Evolutionary conservation across 1,140 invertebrate species (phyloP), one percentile per base, ranked within the genome.

Genomic region (Aethina tumida): DNA sequence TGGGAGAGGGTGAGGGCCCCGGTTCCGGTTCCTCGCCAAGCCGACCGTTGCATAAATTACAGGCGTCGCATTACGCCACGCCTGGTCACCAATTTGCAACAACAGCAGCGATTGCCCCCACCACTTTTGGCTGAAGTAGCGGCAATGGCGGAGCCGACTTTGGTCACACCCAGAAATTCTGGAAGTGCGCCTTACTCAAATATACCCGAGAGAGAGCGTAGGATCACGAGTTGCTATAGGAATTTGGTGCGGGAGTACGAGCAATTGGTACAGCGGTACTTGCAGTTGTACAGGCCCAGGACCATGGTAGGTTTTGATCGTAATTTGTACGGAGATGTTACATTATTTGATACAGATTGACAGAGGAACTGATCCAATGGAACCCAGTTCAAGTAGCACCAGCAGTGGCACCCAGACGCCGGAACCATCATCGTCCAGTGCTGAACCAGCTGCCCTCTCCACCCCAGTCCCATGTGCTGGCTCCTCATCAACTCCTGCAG

Each of bases 361-460:
- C 54, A 66, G 74, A 20, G 75, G 77, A 1, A 79, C 77, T 4
- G 77, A 80, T 55, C 75, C 77, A 2, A 78, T 79, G 74, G 74
- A 77, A 41, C 38, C 48, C 7, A 48, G 39, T 31, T 22, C 37
- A 28, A 41, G 26, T 19, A 44, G 41, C 19, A 20, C 38, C 16
- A 56, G 39, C 19, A 56, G 51, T 28, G 43, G 49, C n/a, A 50
- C 49, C 5, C 50, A 58, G 42, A 49, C 46, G 7, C 39, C 49
- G 10, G 35, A 37, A 17, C 13, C 42, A n/a, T 29, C 42, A 20
- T 12, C 40, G 37, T n/a, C 14, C 38, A 24, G 12, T 8, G 33
- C n/a, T 10, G 26, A 3, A 8, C 7, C 4, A 5, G 8, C 9
- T 8, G 16, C 14, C 32, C 5, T 21, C 3, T 8, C 14, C 8